phyloP scores from a whole-genome alignment of 1,140 invertebrate genomes.

The Cryptotermes secundus region DNA sequence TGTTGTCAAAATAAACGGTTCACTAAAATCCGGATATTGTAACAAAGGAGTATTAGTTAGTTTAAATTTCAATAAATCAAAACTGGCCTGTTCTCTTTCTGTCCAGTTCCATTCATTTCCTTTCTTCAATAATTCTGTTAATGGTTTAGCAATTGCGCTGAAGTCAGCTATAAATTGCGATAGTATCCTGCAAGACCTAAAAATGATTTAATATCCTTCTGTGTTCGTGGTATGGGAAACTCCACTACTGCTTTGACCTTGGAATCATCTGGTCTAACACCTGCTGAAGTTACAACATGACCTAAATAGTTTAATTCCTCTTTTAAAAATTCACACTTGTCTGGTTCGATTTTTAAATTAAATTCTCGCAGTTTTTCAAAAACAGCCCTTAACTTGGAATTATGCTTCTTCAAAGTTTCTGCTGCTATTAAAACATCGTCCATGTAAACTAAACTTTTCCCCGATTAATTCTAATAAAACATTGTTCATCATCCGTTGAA shows the following conservation, averaged over 20 bases:
- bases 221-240: constrained; percentile 38
- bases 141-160: constrained; percentile 15
- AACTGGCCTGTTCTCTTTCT: constrained; percentile 20
- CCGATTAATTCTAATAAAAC: constrained; percentile 37
- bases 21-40: constrained; percentile 33
- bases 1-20: constrained; percentile 32
- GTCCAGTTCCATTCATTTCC: not conserved
- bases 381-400: not conserved
- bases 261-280: too few species aligned
- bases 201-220: constrained; percentile 38
- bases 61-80: constrained; percentile 32
- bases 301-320: constrained; percentile 40
- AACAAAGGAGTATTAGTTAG: constrained; percentile 7
- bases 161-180: constrained; percentile 24
- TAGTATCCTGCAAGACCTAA: constrained; percentile 40
- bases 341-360: constrained; percentile 41
- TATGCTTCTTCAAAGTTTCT: not conserved
- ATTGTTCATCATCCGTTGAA: constrained; percentile 41
- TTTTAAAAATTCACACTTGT: constrained; percentile 44
- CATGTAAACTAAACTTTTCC: constrained; percentile 23
- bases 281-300: constrained; percentile 38
- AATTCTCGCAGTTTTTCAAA: not conserved
- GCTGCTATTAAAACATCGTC: constrained; percentile 26
- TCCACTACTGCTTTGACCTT: constrained; percentile 38
- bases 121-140: constrained; percentile 26